Evolutionary conservation across 2,888 invertebrate species (phyloP), one percentile per base, ranked within the genome.

Genomic region (Therioaphis trifolii): DNA sequence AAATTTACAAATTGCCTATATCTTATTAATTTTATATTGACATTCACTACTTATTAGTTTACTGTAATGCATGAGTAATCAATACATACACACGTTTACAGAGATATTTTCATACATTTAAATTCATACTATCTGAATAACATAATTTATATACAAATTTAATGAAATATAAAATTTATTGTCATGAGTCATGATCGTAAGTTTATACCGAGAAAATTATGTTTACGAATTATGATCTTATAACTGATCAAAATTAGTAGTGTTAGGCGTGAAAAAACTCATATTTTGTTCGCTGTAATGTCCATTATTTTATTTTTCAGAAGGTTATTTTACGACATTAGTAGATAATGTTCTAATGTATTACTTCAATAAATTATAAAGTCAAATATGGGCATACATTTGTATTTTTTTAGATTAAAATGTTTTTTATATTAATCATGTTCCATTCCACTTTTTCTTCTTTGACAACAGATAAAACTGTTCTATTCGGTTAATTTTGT

Each of bases 361-460:
- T 55, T 52, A 55, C 55, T 21, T 55, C 18, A n/a, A 55, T 55
- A 21, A 21, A 29, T 35, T 66, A 52, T 74, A 1, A 35, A 35
- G 40, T 40, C 7, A 55, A 55, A 74, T 40, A 40, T 40, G 55
- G 21, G 2, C 2, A 21, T 18, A 4, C 12, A 24, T 24, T 40
- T 15, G n/a, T 29, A 29, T 52, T 74, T 74, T 74, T 55, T 7
- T 35, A 11, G 24, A 74, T 7, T 55, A 24, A 55, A 40, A 55
- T 55, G 15, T 27, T 72, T 46, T 69, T 72, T 21, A 29, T 29
- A 35, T 74, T 29, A 29, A 49, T 71, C 27, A 9, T 71, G 49
- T 71, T 29, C 1, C 49, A 15, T 74, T 15, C 40, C 40, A 66
- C 49, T 52, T 29, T 52, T 52, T n/a, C 18, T n/a, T 29, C 14